Evolutionary conservation across 2,113 vertebrate genomes (phyloP).

Genomic region (Hippocampus zosterae): DNA sequence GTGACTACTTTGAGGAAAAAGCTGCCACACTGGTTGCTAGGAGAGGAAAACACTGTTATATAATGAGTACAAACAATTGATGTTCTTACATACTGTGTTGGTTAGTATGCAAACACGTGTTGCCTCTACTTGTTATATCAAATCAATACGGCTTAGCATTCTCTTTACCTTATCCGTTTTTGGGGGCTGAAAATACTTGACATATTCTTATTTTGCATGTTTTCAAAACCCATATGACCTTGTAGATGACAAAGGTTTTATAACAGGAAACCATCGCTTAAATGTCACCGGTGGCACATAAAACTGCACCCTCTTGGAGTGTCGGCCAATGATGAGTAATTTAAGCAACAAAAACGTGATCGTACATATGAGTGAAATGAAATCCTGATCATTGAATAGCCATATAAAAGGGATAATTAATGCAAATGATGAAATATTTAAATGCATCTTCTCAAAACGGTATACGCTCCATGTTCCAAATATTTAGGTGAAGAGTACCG

Average conservation of each 20-base stretch:
- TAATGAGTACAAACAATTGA: slow-evolving; percentile 38
- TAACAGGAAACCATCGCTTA: background rate
- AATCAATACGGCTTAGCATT: background rate
- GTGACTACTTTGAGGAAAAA: slow-evolving; percentile 23
- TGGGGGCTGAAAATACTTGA: background rate
- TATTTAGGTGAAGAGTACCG: no score
- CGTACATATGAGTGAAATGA: no score
- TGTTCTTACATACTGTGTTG: background rate
- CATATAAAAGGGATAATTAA: no score
- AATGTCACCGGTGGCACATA: background rate
- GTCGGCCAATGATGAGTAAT: no score
- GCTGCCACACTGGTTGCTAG: slow-evolving; percentile 45
- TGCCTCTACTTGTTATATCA: background rate
- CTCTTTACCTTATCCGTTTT: background rate
- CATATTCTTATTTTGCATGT: background rate
- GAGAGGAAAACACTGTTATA: slow-evolving; percentile 56
- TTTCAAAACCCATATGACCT: background rate
- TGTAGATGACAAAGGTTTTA: no score
- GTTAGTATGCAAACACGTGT: background rate
- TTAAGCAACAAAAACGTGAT: no score
- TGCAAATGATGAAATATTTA: no score
- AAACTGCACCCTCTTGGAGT: no score
- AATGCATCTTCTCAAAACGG: no score
- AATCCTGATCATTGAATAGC: no score
- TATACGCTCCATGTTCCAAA: no score